These are phyloP conservation scores for Autographa gamma DNA, from an alignment of 2,888 invertebrate genomes.

Conservation along the genomic window DNA sequence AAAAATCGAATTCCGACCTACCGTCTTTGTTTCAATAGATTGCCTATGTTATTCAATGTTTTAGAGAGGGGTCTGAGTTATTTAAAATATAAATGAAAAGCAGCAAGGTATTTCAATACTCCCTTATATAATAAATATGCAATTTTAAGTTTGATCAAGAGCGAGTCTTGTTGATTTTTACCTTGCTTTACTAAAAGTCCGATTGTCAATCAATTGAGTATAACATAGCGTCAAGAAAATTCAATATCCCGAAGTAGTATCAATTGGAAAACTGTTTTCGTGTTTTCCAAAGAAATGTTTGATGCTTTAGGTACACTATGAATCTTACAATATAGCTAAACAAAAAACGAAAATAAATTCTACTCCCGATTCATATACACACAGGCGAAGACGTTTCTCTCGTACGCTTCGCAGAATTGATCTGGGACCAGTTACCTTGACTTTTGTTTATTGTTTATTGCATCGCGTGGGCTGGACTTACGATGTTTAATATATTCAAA, in stretches of 20 bases:
- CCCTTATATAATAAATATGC: too few species aligned
- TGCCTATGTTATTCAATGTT: background rate
- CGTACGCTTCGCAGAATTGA: conserved; percentile 61
- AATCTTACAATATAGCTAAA: conserved; percentile 13
- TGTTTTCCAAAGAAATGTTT: background rate
- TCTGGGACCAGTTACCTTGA: conserved; percentile 67
- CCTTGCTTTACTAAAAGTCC: too few species aligned
- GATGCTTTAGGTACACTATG: background rate
- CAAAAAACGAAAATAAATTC: conserved; percentile 40
- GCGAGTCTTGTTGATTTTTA: too few species aligned
- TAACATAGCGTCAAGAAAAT: background rate
- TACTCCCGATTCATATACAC: conserved; percentile 23
- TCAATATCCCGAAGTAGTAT: background rate
- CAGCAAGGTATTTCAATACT: too few species aligned
- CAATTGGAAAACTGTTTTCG: background rate
- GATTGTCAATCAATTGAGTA: too few species aligned
- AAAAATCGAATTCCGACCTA: background rate
- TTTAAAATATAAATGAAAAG: too few species aligned
- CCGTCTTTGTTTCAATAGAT: background rate
- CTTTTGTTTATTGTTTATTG: conserved; percentile 73
- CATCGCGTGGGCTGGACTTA: conserved; percentile 65
- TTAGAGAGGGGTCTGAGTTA: background rate
- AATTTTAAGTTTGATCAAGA: too few species aligned
- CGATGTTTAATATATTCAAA: conserved; percentile 54
- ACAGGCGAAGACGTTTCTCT: conserved; percentile 44